Percentiles rank a stretch among this genome's conserved stretches.
phyloP scores from a whole-genome alignment of 2,797 vertebrate species.

The Lagocephalus sceleratus region DNA sequence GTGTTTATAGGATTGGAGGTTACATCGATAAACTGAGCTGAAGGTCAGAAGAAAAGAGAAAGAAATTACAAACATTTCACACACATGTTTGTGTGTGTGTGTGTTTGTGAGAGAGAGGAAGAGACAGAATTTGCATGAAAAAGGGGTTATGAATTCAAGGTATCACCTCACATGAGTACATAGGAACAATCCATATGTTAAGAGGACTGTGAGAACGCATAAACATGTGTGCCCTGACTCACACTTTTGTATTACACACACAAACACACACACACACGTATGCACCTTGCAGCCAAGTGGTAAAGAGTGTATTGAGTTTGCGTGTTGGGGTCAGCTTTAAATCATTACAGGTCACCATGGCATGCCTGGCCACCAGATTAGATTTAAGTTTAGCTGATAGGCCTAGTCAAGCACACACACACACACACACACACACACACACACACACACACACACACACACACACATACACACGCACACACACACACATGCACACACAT shows the following conservation, averaged over 20 bases:
- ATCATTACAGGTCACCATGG: slow-evolving; percentile 71
- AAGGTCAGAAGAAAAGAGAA: slow-evolving; percentile 59
- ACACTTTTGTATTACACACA: slow-evolving; percentile 20
- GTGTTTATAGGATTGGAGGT: slow-evolving; percentile 64
- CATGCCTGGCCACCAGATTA: slow-evolving; percentile 66
- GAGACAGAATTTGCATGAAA: no score
- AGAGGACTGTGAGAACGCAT: slow-evolving; percentile 36
- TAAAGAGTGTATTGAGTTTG: slow-evolving; percentile 62
- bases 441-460: slow-evolving; percentile 14
- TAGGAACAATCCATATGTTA: slow-evolving; percentile 37
- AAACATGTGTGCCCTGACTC: slow-evolving; percentile 26
- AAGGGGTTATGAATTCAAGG: slow-evolving; percentile 24
- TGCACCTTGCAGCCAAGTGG: slow-evolving; percentile 28
- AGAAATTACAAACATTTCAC: slow-evolving; percentile 22
- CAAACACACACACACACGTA: background rate
- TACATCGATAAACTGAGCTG: slow-evolving; percentile 61
- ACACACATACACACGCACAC: slow-evolving; percentile 6
- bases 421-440: slow-evolving; percentile 11
- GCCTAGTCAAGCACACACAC: slow-evolving; percentile 59
- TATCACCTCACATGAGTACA: slow-evolving; percentile 17
- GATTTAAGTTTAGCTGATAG: slow-evolving; percentile 69
- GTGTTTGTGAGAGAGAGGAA: no score
- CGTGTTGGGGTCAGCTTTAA: slow-evolving; percentile 69
- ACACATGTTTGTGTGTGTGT: slow-evolving; percentile 3
- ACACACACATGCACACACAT: slow-evolving; percentile 17